Evolutionary conservation across 2,113 vertebrate genomes (phyloP), one percentile per base, ranked within the genome.

Genomic region (Myotis lucifugus): DNA sequence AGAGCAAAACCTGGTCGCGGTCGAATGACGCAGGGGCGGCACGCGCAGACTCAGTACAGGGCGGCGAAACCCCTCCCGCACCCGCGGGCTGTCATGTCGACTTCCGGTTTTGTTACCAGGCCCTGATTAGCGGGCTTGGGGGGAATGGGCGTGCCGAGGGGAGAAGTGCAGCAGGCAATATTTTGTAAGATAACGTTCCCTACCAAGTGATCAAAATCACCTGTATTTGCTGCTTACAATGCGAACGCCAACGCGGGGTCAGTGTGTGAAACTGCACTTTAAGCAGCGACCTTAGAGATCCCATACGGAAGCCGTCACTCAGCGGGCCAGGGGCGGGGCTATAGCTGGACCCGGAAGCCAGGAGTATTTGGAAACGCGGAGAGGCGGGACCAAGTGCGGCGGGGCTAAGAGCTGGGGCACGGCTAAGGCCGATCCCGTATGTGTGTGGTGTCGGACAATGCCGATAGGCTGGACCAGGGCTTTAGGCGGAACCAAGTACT

Each of bases 1-100:
- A 27, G 59, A 29, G 59, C 59, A 29, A 25, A 21, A 3, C 7
- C 48, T 2, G 81, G 93, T 74, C 97, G 96, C 97, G 73, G 42
- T 10, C 12, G n/a, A 70, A 19, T 97, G 97, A 97, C 97, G 97
- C 46, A 73, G 52, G 8, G n/a, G 27, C 23, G 25, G 27, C 21
- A 32, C 15, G 64, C 88, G 69, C 86, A 56, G 25, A 88, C 90
- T 52, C 90, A 19, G 15, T 13, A 25, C 7, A 0, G 15, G 5
- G 8, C 56, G 0, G 3, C 15, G 0, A 5, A 8, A 12, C 42
- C 37, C 46, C 54, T 6, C 19, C 21, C 54, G 9, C 54, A 8
- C 32, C 7, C 6, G 6, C 29, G 1, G 8, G 0, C 18, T 11
- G 5, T 32, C 8, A 1, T 0, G 4, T 8, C 2, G 14, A 18